Evolutionary conservation across 2,888 invertebrate species (phyloP).

Genomic region (Phrixothrix hirtus): DNA sequence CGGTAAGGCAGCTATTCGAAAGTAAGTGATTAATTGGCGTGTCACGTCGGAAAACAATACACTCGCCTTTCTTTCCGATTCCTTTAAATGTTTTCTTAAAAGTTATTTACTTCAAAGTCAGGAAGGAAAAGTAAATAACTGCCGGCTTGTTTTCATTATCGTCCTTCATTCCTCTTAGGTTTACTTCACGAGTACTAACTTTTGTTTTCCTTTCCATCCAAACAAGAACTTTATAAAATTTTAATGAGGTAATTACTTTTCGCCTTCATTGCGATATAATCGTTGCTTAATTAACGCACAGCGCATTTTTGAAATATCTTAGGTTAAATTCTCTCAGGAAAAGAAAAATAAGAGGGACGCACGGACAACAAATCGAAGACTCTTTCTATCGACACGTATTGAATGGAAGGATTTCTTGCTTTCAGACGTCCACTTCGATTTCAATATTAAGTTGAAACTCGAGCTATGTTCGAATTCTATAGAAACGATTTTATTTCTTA

Average conservation of each 20-base stretch:
- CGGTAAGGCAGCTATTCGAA: slow-evolving; percentile 25
- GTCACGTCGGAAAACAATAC: slow-evolving; percentile 41
- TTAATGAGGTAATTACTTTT: slow-evolving; percentile 26
- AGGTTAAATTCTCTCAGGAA: no score
- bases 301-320: slow-evolving; percentile 14
- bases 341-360: no score
- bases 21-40: slow-evolving; percentile 42
- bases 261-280: slow-evolving; percentile 24
- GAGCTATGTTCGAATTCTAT: no score
- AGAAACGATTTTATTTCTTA: no score
- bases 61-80: slow-evolving; percentile 36
- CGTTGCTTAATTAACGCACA: slow-evolving; percentile 16
- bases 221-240: slow-evolving; percentile 25
- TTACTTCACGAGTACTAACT: slow-evolving; percentile 13
- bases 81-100: slow-evolving; percentile 33
- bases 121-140: slow-evolving; percentile 29
- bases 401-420: no score
- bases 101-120: slow-evolving; percentile 33
- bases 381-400: no score
- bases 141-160: slow-evolving; percentile 26
- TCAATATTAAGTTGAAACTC: no score
- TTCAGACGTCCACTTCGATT: no score
- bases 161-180: slow-evolving; percentile 13
- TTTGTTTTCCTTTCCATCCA: slow-evolving; percentile 14
- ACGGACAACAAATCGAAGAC: no score